A percentile compares a stretch with the other conserved stretches of the same genome.
phyloP scores from a whole-genome alignment of 2,797 vertebrate genomes.

The Brachyalestes nurse region DNA sequence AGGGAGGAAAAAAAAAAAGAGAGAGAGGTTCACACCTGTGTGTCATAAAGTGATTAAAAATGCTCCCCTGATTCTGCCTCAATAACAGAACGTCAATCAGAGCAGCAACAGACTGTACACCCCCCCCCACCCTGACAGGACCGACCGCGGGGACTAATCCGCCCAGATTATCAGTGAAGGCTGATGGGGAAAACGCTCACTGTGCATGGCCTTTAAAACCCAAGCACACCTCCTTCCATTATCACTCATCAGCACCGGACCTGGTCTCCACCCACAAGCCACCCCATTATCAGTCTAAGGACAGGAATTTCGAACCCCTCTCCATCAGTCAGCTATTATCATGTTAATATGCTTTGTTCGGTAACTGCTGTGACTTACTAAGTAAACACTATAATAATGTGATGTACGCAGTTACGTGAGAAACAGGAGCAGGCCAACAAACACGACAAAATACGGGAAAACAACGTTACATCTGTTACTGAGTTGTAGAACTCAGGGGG shows the following conservation, averaged over 20 bases:
- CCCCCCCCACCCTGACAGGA: slow-evolving; percentile 23
- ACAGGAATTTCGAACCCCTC: too few relatives aligned
- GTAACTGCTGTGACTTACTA: background rate
- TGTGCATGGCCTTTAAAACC: slow-evolving; percentile 22
- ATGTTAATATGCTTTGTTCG: background rate
- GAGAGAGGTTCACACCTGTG: slow-evolving; percentile 53
- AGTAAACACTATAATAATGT: background rate
- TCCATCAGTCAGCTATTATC: too few relatives aligned
- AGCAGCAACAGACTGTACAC: slow-evolving; percentile 12
- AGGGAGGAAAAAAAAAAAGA: slow-evolving; percentile 3
- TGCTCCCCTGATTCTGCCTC: slow-evolving; percentile 49
- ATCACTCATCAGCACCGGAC: background rate
- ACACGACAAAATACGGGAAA: background rate
- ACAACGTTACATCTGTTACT: too few relatives aligned
- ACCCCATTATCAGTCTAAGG: background rate
- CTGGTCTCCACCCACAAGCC: slow-evolving; percentile 1
- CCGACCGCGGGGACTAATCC: slow-evolving; percentile 48
- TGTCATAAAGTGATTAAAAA: slow-evolving; percentile 62
- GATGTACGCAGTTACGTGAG: background rate
- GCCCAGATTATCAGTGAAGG: slow-evolving; percentile 50
- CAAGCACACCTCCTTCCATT: slow-evolving; percentile 33
- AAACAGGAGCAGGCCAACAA: too few relatives aligned
- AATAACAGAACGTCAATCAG: slow-evolving; percentile 60
- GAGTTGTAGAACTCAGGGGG: background rate
- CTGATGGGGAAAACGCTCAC: slow-evolving; percentile 27